Conservation (phyloP, 2,888 invertebrate species). For the Megalurothrips usitatus region DNA sequence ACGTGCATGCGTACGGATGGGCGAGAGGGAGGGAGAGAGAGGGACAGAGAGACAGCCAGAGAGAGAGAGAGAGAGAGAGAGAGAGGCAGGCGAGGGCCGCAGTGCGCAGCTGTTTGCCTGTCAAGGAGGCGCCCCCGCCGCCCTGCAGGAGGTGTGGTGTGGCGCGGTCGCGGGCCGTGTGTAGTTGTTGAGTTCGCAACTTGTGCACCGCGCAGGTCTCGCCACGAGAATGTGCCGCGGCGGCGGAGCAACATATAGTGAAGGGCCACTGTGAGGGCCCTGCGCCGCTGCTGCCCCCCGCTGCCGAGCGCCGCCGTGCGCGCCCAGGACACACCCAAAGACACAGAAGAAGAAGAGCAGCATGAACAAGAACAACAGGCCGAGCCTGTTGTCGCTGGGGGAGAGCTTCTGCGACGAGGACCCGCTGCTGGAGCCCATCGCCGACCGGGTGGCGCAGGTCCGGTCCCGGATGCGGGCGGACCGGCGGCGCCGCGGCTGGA, state of each 20-base stretch:
- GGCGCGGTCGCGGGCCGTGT: too few species aligned
- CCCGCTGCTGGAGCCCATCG: constrained; percentile 21
- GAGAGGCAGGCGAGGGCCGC: background rate
- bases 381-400: background rate
- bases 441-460: background rate
- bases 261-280: too few species aligned
- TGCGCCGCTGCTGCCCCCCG: too few species aligned
- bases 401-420: constrained; percentile 25
- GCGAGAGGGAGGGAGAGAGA: too few species aligned
- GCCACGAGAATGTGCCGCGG: too few species aligned
- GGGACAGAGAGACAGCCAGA: too few species aligned
- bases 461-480: constrained; percentile 14
- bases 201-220: too few species aligned
- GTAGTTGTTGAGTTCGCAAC: too few species aligned
- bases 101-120: background rate
- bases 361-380: background rate
- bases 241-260: too few species aligned
- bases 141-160: background rate
- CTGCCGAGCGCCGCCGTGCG: too few species aligned
- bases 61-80: too few species aligned
- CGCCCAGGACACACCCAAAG: background rate
- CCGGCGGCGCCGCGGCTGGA: constrained; percentile 64
- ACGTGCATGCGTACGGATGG: too few species aligned
- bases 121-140: background rate
- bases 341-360: background rate